Evolutionary conservation across 2,888 invertebrate genomes (phyloP).

Genomic region (Buathra laborator): DNA sequence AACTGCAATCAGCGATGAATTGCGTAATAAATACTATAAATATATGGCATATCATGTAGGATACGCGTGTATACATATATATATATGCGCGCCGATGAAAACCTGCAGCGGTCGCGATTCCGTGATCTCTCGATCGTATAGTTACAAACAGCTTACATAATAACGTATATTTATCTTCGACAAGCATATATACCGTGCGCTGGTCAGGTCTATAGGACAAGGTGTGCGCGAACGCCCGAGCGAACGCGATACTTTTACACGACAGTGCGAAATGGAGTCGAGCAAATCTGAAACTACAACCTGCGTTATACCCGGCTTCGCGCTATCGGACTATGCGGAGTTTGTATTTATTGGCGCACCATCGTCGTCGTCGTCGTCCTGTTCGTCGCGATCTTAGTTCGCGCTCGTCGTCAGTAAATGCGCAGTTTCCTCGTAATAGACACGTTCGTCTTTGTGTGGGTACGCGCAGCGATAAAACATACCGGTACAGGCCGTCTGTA

Average conservation of each 20-base stretch:
- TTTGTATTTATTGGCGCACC: neutral
- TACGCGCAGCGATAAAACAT: slow-evolving; percentile 20
- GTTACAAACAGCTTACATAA: slow-evolving; percentile 81
- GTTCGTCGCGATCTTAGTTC: neutral
- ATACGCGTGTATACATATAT: slow-evolving; percentile 22
- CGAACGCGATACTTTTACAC: slow-evolving; percentile 53
- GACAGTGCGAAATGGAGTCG: slow-evolving; percentile 13
- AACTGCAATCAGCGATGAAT: slow-evolving; percentile 55
- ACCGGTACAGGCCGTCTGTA: neutral
- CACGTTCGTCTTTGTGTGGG: neutral
- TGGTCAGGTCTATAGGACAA: slow-evolving; percentile 47
- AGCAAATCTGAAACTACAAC: neutral
- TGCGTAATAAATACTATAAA: slow-evolving; percentile 61
- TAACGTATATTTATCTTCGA: slow-evolving; percentile 76
- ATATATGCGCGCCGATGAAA: neutral
- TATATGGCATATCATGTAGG: slow-evolving; percentile 30
- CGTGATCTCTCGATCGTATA: slow-evolving; percentile 37
- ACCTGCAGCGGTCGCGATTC: slow-evolving; percentile 44
- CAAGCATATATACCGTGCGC: neutral
- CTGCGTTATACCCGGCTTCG: neutral
- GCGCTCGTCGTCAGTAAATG: slow-evolving; percentile 33
- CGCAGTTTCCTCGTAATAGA: slow-evolving; percentile 55
- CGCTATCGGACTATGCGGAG: neutral
- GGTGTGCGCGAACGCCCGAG: slow-evolving; percentile 47
- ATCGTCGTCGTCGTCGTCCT: slow-evolving; percentile 11